Base-by-base conservation (phyloP, 1,140 invertebrate genomes). In the Octopus sinensis region DNA sequence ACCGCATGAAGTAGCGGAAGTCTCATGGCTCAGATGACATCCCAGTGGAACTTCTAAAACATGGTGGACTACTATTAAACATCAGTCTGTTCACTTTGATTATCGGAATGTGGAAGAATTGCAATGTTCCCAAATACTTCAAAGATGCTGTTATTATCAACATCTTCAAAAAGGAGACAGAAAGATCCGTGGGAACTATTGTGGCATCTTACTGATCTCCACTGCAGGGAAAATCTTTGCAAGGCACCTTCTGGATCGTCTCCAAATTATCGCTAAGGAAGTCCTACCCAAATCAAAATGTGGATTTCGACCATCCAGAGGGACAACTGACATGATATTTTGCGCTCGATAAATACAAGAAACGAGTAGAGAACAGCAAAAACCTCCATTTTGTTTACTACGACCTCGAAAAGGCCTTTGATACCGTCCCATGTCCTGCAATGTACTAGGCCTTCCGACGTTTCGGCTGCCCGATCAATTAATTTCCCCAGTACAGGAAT, bases 281-380 rank as follows among this genome's bases (percentile, higher is more conserved):
- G n/a, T 68, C 62, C 62, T 68, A n/a, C 62, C 3, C 62, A 3
- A 68, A n/a, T 68, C 3, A 2, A 2, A 68, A 68, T 68, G 62
- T 68, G 62, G 62, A 68, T 68, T 68, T n/a, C 62, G 62, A 12
- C 62, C 62, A 68, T 68, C 62, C 12, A 68, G 62, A 68, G 62
- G 62, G n/a, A 68, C 62, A 68, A 68, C 62, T 13, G 1, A 68
- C n/a, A 68, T 68, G 62, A n/a, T 68, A 1, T 68, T 68, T 68
- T 68, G 12, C 3, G 62, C 62, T 68, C 3, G 62, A 12, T 3
- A 68, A 68, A 68, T 68, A 12, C 62, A 68, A n/a, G n/a, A 68
- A 68, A 68, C 1, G n/a, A 13, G 1, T 68, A 13, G 62, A 68
- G n/a, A 68, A n/a, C 62, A 68, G n/a, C n/a, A 43, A 43, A 43